Base-by-base conservation (phyloP, 2,888 invertebrate genomes). In the Dorcus hopei region DNA sequence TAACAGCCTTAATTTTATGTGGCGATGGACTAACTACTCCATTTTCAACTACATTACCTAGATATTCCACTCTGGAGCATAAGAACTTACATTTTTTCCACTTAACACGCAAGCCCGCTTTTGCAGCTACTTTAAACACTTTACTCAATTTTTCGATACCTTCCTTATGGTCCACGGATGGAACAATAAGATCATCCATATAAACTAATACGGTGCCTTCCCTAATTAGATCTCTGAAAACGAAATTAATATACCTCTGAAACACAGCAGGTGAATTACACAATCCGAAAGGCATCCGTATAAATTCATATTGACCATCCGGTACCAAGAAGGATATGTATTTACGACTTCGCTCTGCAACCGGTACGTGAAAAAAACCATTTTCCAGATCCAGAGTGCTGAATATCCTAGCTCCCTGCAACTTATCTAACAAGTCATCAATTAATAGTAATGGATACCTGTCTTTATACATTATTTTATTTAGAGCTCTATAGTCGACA, bases 201-300 rank as follows among this genome's bases (percentile, higher is more conserved):
- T 19, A 19, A 19, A 19, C 19, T 3, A 19, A 19, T 19, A 19
- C 19, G n/a, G 54, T 33, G 11, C 55, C 64, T 23, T 58, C 40
- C 5, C 38, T 26, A 4, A 66, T 65, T 1, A 71, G 45, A 3
- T 69, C 65, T 16, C 61, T 48, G 16, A 71, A 72, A 2, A 71
- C 66, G 14, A 63, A 19, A 19, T 19, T 19, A 3, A 19, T 19
- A 19, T 19, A 19, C 19, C 19, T 2, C 19, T 62, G 70, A 52
- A 77, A 74, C 14, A 70, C 68, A 9, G 69, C 65, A 9, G 77
- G 78, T 3, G 68, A 68, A 33, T 72, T 75, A 38, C 70, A 74
- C 3, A 78, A 54, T 3, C 78, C 78, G 68, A 79, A 80, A 0
- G 77, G 78, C 47, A n/a, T n/a, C n/a, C n/a, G n/a, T n/a, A n/a